Percentiles rank a stretch among this genome's conserved stretches.
Conservation (phyloP, 2,113 vertebrate genomes). For the Progne subis region DNA sequence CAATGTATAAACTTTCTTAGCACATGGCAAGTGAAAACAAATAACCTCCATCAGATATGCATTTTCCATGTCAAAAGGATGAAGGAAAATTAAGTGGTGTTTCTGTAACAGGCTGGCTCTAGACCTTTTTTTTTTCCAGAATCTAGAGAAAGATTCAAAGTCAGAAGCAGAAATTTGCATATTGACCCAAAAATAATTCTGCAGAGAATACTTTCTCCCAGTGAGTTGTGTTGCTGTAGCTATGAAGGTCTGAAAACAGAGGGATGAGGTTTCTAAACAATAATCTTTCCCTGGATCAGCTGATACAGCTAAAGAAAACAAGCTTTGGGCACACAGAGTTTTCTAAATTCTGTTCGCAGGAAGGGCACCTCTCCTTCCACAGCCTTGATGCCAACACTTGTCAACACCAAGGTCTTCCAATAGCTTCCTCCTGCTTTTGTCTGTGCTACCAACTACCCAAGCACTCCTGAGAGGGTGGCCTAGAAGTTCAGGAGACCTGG, state of each 20-base stretch:
- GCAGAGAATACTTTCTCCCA: neutral
- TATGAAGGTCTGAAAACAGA: conserved; percentile 6
- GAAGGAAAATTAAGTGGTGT: conserved; percentile 25
- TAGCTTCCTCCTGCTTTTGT: neutral
- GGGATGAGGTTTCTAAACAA: neutral
- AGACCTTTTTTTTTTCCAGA: neutral
- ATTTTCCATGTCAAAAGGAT: conserved; percentile 43
- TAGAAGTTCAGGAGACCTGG: neutral
- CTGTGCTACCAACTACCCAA: neutral
- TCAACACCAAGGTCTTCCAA: neutral
- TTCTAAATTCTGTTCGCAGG: neutral
- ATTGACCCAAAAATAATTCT: neutral
- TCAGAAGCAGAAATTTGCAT: neutral
- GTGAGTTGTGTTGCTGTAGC: neutral
- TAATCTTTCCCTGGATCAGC: neutral
- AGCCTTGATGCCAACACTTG: neutral
- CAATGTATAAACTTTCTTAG: conserved; percentile 60
- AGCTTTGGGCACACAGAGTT: neutral
- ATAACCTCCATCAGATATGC: conserved; percentile 50
- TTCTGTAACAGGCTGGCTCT: neutral
- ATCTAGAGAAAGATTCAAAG: neutral
- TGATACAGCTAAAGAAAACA: conserved; percentile 26
- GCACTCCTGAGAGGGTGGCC: neutral
- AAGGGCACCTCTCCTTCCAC: neutral
- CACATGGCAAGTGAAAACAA: conserved; percentile 72